phyloP scores from a whole-genome alignment of 2,888 invertebrate genomes.

The Orthosia cruda region DNA sequence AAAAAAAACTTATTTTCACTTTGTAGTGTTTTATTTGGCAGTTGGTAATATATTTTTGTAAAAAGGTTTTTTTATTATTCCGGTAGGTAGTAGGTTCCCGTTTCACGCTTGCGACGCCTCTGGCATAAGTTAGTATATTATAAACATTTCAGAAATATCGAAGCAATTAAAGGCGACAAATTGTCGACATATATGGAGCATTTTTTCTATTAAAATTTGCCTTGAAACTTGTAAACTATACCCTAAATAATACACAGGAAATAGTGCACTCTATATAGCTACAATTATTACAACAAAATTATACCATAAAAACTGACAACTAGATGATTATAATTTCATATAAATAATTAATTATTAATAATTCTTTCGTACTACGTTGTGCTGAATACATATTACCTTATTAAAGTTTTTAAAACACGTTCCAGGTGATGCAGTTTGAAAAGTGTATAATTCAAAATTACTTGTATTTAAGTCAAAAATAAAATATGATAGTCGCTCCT shows the following conservation, averaged over 20 bases:
- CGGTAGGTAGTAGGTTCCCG: neutral
- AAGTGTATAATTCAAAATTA: constrained; percentile 44
- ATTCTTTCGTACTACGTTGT: constrained; percentile 35
- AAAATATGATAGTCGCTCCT: constrained; percentile 28
- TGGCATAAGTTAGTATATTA: neutral
- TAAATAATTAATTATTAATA: constrained; percentile 63
- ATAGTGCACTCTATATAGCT: constrained; percentile 3
- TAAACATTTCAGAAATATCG: neutral
- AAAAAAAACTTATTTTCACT: no score
- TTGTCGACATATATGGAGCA: neutral
- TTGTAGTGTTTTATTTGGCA: no score
- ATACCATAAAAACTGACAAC: constrained; percentile 40
- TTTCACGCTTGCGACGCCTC: neutral
- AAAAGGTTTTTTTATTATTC: no score
- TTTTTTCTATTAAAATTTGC: neutral
- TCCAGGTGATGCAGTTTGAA: constrained; percentile 48
- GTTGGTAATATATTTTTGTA: no score
- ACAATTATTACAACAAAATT: constrained; percentile 28
- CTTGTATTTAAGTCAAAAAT: constrained; percentile 52
- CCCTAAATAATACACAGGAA: neutral
- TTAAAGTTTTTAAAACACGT: constrained; percentile 45
- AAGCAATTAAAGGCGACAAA: constrained; percentile 4
- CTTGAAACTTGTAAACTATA: neutral
- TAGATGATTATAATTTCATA: constrained; percentile 55
- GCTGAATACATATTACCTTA: constrained; percentile 63